phyloP scores from a whole-genome alignment of 2,888 invertebrate species.

The Xestia sexstrigata region DNA sequence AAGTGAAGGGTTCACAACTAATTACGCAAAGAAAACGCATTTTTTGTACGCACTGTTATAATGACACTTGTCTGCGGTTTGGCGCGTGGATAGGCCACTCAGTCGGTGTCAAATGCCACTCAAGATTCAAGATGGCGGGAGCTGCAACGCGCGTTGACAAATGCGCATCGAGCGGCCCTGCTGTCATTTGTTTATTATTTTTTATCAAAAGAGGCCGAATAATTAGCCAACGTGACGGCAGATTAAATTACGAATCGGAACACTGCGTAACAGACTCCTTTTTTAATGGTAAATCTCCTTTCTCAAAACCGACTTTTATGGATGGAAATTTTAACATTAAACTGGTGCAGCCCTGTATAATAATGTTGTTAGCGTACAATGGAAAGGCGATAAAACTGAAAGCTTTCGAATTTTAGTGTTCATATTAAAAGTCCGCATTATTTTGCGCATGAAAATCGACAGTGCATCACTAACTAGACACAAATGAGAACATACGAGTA shows the following conservation, averaged over 20 bases:
- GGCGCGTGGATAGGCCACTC: constrained; percentile 83
- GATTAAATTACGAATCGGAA: constrained; percentile 65
- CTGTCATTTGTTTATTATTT: constrained; percentile 63
- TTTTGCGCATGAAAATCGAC: constrained; percentile 62
- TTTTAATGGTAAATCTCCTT: constrained; percentile 44
- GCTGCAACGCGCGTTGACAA: constrained; percentile 79
- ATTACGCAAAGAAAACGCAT: constrained; percentile 84
- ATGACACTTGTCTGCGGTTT: constrained; percentile 77
- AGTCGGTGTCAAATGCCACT: constrained; percentile 85
- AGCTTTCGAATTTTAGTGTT: constrained; percentile 65
- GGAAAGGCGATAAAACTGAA: constrained; percentile 68
- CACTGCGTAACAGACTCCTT: constrained; percentile 50
- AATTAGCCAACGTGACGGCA: constrained; percentile 65
- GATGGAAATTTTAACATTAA: constrained; percentile 57
- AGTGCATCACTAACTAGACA: constrained; percentile 53
- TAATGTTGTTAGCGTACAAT: constrained; percentile 63
- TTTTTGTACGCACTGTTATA: constrained; percentile 76
- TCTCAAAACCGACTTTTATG: constrained; percentile 56
- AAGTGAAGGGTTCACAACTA: constrained; percentile 79
- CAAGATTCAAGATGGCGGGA: constrained; percentile 82
- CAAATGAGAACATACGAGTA: constrained; percentile 51
- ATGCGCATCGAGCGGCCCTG: constrained; percentile 76
- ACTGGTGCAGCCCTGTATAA: constrained; percentile 54
- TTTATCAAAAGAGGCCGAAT: constrained; percentile 62
- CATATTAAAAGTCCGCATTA: constrained; percentile 60